Evolutionary conservation across 2,888 invertebrate species (phyloP), one percentile per base, ranked within the genome.

Genomic region (Serripes groenlandicus): DNA sequence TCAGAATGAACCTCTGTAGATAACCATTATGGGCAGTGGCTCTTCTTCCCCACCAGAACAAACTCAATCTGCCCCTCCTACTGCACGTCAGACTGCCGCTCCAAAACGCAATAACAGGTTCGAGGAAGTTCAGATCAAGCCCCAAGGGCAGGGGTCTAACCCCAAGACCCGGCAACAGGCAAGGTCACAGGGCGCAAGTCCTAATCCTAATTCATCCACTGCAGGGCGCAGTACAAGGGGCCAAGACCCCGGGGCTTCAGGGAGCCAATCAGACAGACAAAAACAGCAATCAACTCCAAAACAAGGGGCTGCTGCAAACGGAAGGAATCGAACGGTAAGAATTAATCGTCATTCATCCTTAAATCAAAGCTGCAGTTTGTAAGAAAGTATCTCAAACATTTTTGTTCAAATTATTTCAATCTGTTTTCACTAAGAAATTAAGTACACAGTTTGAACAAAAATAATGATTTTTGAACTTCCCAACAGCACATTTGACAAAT

Each of bases 11-110:
- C n/a, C n/a, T n/a, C n/a, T n/a, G n/a, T n/a, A n/a, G n/a, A n/a
- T n/a, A n/a, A n/a, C n/a, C n/a, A n/a, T n/a, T n/a, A 86, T 86
- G 86, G 86, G 86, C 30, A 86, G 86, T 75, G 81, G 83, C 35
- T 76, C 78, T 35, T 86, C 86, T 23, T 70, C 75, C 28, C 62
- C 56, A 64, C 58, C 71, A 42, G 56, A 70, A 62, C 72, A 81
- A 62, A 81, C 83, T 35, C 83, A 86, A 58, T 86, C 86, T 21
- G 86, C 86, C 18, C 86, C 86, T 32, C 49, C 73, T 26, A 86
- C 83, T 37, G 81, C 86, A 18, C 77, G 79, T 52, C 60, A 54
- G 30, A 78, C 75, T 70, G 81, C 79, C 5, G 73, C 69, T 64
- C 86, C 86, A 21, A 77, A 75, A 42, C 75, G 86, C 26, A 86